Base-by-base conservation (phyloP, 2,113 vertebrate genomes). In the Forbesichthys agassizii region DNA sequence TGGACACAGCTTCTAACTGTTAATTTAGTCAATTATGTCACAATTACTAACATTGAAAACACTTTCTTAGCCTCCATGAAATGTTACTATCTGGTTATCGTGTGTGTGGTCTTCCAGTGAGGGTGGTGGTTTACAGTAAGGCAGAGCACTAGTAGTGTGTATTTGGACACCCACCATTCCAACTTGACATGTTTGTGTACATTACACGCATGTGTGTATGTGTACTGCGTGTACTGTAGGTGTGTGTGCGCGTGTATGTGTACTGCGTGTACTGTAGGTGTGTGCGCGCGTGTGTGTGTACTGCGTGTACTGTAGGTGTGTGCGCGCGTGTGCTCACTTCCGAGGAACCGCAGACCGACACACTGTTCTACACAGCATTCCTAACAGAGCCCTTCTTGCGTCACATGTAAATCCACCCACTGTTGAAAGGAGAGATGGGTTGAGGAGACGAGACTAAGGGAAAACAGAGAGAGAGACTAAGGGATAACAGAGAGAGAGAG, bases 111-210 rank as follows among this genome's bases (percentile, higher is more conserved):
- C 64, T 71, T 57, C 71, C 54, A 77, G 62, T 76, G 66, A 73
- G 73, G 61, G 56, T 68, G 72, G 58, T 14, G 55, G 33, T 65
- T 70, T 75, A n/a, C 61, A 65, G 46, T 42, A 59, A 12, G 46
- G n/a, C 46, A 59, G 70, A 1, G 47, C 27, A 74, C 71, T 76
- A 65, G 20, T 27, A 33, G 49, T 65, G 61, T 78, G 61, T 81
- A 68, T 27, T 27, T 27, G 42, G 65, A 63, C 18, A 3, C 57
- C 75, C 58, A 66, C 74, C 77, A 65, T 47, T 56, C 20, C 79
- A 64, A 78, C 78, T 52, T 73, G 62, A 69, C 64, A 74, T 76
- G 66, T 83, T 84, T 81, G 78, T 72, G 47, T 56, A 8, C 27
- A 27, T 27, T 27, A 27, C 27, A 27, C 2, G 27, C 27, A 27